A percentile compares a stretch with the other conserved stretches of the same genome.
These are phyloP conservation scores for Alviniconcha strummeri DNA, from an alignment of 2,888 invertebrate genomes.

Conservation along the genomic window DNA sequence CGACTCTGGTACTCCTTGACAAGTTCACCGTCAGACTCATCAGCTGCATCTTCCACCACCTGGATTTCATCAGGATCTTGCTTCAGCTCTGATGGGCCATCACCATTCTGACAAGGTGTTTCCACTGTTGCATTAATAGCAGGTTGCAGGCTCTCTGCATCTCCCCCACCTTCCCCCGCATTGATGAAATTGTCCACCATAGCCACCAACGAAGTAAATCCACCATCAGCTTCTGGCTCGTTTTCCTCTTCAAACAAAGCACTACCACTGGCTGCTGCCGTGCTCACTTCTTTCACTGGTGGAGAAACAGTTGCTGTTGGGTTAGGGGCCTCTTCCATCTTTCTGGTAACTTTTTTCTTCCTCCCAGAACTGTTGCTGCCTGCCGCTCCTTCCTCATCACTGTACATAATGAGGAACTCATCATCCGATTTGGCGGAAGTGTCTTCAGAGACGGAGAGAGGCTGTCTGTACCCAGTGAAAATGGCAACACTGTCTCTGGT, in stretches of 20 bases:
- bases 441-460: not conserved
- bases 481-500: too few species aligned
- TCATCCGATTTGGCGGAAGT: not conserved
- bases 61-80: conserved; percentile 5
- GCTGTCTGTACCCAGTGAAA: not conserved
- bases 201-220: not conserved
- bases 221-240: not conserved
- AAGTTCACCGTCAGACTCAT: conserved; percentile 3
- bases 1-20: conserved; percentile 11
- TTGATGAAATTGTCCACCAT: not conserved
- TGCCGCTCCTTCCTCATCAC: not conserved
- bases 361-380: not conserved
- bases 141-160: not conserved
- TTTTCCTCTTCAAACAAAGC: not conserved
- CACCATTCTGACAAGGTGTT: not conserved
- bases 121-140: not conserved
- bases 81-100: not conserved
- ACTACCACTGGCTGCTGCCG: too few species aligned
- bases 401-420: not conserved
- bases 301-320: not conserved
- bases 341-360: not conserved
- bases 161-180: not conserved
- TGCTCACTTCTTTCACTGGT: not conserved
- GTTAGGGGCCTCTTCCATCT: not conserved
- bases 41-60: not conserved